These are phyloP conservation scores for Podarcis raffonei DNA, from an alignment of 2,113 vertebrate species.

Conservation along the genomic window DNA sequence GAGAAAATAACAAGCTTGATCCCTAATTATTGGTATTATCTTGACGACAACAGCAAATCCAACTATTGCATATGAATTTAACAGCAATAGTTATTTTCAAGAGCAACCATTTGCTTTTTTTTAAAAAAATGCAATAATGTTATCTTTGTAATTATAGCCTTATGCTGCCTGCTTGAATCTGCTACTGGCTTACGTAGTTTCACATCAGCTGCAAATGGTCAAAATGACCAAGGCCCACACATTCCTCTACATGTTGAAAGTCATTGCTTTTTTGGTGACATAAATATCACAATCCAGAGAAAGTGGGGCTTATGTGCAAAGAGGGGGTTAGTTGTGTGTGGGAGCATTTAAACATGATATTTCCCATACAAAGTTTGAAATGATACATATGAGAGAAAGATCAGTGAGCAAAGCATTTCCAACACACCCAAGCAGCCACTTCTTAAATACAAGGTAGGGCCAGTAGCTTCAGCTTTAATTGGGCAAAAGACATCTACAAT, in stretches of 20 bases:
- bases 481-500: neutral
- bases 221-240: neutral
- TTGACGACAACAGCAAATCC: neutral
- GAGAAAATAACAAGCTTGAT: neutral
- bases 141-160: neutral
- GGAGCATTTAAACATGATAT: neutral
- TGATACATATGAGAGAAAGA: neutral
- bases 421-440: neutral
- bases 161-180: neutral
- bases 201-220: neutral
- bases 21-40: neutral
- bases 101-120: neutral
- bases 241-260: neutral
- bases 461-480: neutral
- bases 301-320: neutral
- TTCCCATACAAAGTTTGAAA: neutral
- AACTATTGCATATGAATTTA: neutral
- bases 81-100: neutral
- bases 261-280: neutral
- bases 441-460: neutral
- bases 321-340: neutral
- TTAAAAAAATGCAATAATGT: neutral
- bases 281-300: neutral
- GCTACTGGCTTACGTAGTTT: neutral
- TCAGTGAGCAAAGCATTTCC: neutral